These are phyloP conservation scores for Sinella curviseta DNA, from an alignment of 1,140 invertebrate genomes.

Conservation along the genomic window DNA sequence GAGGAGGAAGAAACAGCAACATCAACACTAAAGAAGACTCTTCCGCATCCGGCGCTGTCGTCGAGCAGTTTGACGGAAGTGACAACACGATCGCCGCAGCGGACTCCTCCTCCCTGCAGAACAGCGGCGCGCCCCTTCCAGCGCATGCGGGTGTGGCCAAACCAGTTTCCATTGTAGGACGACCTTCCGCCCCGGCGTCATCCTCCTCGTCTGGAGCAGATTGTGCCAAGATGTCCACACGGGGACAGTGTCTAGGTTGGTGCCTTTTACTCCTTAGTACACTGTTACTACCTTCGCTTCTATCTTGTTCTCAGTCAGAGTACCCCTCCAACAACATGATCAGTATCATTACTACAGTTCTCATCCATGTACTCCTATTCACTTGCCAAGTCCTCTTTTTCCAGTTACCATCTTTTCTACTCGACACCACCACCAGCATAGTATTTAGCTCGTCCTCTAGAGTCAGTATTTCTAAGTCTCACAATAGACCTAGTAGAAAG, in stretches of 20 bases:
- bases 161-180: constrained; percentile 17
- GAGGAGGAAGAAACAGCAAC: background rate
- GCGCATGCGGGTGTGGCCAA: constrained; percentile 33
- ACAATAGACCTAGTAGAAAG: too few relatives aligned
- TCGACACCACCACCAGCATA: background rate
- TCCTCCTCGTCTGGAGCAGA: constrained; percentile 36
- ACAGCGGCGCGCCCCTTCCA: constrained; percentile 33
- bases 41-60: background rate
- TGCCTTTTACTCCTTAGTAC: constrained; percentile 48
- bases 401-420: background rate
- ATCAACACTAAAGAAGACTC: background rate
- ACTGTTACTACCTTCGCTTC: constrained; percentile 11
- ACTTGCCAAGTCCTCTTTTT: background rate
- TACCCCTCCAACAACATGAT: constrained; percentile 5
- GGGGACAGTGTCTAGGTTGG: constrained; percentile 50
- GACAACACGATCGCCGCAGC: constrained; percentile 43
- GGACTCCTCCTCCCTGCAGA: constrained; percentile 25
- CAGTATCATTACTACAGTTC: background rate
- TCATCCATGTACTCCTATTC: too few relatives aligned
- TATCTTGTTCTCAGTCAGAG: background rate
- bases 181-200: background rate
- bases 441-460: too few relatives aligned
- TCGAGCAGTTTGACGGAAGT: constrained; percentile 46
- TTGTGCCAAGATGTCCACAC: constrained; percentile 41
- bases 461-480: too few relatives aligned